phyloP scores from a whole-genome alignment of 2,113 vertebrate species.

The Rhinopomastus cyanomelas region DNA sequence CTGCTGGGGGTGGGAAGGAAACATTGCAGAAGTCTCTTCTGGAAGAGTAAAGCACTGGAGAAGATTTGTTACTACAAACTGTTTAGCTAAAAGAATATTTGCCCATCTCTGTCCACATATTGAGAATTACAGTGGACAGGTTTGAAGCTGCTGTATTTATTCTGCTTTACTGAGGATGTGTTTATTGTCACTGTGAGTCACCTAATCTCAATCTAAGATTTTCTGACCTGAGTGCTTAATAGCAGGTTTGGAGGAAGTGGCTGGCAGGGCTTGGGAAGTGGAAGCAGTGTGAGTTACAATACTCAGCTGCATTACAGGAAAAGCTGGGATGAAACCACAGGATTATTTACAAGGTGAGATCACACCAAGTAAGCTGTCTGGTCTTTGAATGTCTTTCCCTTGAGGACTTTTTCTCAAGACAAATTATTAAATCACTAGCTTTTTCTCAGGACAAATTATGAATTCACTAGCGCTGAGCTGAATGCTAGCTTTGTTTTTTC shows the following conservation, averaged over 20 bases:
- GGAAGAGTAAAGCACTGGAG: neutral
- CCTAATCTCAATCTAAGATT: neutral
- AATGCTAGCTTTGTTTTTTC: neutral
- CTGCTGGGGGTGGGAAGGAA: too few relatives aligned
- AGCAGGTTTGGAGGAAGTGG: neutral
- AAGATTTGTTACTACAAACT: neutral
- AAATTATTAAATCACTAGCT: neutral
- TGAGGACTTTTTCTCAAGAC: neutral
- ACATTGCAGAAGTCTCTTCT: rapidly evolving
- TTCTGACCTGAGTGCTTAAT: neutral
- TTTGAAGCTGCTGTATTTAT: neutral
- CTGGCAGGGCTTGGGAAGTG: neutral
- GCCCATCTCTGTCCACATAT: rapidly evolving
- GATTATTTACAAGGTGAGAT: neutral
- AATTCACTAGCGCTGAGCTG: neutral
- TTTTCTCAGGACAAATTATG: neutral
- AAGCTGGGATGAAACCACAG: neutral
- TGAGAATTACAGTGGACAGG: neutral
- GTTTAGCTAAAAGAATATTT: neutral
- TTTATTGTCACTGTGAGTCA: neutral
- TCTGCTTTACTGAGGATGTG: neutral
- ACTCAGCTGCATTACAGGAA: neutral
- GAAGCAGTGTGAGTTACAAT: neutral
- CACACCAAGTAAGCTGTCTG: neutral
- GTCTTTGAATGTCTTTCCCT: neutral